Base-by-base conservation (phyloP, 2,113 vertebrate genomes). In the Tursiops truncatus region DNA sequence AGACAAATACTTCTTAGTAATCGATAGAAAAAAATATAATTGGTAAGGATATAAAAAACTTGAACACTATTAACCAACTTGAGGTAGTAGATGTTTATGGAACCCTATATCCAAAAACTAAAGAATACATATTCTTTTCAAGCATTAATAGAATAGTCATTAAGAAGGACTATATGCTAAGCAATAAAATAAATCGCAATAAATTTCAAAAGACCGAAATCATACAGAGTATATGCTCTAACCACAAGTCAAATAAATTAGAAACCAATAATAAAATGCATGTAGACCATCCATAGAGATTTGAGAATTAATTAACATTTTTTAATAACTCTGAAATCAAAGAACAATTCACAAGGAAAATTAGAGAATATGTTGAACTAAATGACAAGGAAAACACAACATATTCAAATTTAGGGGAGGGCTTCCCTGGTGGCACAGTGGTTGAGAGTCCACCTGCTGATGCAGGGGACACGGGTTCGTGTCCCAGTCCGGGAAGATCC, bases 271-370 rank as follows among this genome's bases (percentile, higher is more conserved):
- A 58, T 58, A 68, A 63, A 79, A 38, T 50, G 20, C 21, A 90
- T 21, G 14, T 26, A 65, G 60, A 73, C 62, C 87, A 62, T 73
- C 23, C 4, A 80, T 47, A 60, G 20, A 25, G 18, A 38, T 74
- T 53, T 74, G 50, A 33, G 65, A 94, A 74, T 65, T 93, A 90
- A 90, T 65, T 93, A 90, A 91, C 47, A 65, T 41, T 74, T 86
- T 93, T 28, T 8, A 38, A 90, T 76, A 93, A 77, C 15, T 25
- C 17, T 70, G 77, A 6, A 10, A 47, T 68, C 67, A 90, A 81
- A 94, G 41, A 85, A 79, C 36, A 89, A 60, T 73, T 89, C 10
- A 65, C 33, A 84, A 77, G 53, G 31, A 79, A 80, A 85, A 73
- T 31, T 93, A 73, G 84, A 89, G 79, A 93, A 50, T n/a, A 93